Conservation (phyloP, 2,797 vertebrate species). For the Melanotaenia parkinsoni region DNA sequence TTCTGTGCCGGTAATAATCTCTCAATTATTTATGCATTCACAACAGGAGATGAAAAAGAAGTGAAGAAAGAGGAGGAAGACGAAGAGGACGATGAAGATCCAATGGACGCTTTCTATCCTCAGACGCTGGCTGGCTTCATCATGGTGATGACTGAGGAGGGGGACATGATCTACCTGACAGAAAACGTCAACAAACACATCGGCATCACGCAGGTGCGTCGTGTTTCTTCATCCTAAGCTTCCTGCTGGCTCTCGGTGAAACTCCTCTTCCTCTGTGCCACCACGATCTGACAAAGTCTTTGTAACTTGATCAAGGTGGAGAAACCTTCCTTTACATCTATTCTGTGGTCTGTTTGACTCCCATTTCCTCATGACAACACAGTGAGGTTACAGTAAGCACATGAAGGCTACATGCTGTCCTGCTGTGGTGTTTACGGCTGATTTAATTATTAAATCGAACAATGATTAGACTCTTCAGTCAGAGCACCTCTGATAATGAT, state of each 20-base stretch:
- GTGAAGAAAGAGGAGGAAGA: background rate
- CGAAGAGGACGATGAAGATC: slow-evolving; percentile 68
- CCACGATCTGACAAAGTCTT: background rate
- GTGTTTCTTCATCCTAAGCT: background rate
- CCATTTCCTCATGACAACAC: background rate
- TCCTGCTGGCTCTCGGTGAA: too few relatives aligned
- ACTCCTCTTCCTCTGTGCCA: too few relatives aligned
- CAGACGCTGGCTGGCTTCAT: slow-evolving; percentile 88
- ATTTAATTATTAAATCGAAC: background rate
- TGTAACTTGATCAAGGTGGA: slow-evolving; percentile 4
- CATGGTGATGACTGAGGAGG: slow-evolving; percentile 87
- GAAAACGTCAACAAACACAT: slow-evolving; percentile 89
- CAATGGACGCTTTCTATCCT: slow-evolving; percentile 84
- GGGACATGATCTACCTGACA: slow-evolving; percentile 90
- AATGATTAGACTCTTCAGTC: background rate
- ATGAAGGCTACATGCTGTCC: background rate
- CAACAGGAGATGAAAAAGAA: slow-evolving; percentile 4
- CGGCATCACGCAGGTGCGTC: slow-evolving; percentile 80
- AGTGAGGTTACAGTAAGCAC: background rate
- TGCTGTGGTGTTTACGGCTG: background rate
- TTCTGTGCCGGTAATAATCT: background rate
- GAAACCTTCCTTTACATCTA: background rate
- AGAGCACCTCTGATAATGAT: background rate
- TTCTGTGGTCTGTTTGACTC: slow-evolving; percentile 19
- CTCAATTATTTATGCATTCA: background rate